phyloP scores from a whole-genome alignment of 2,113 vertebrate genomes.

The Podocnemis expansa region DNA sequence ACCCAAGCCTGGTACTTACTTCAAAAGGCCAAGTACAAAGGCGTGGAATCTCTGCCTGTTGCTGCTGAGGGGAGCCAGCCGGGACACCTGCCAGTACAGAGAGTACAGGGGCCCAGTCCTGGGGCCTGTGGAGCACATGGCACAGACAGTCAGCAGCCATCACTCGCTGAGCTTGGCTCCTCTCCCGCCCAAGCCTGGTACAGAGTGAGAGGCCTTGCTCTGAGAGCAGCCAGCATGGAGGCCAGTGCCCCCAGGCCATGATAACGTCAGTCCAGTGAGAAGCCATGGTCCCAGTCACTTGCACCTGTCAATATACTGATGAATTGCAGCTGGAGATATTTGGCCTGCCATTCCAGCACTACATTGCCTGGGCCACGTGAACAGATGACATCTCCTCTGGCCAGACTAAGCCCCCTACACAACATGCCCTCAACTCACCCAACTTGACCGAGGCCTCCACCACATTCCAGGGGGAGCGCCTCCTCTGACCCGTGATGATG shows the following conservation, averaged over 20 bases:
- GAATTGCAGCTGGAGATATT: neutral
- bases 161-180: slow-evolving; percentile 74
- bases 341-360: too few species aligned
- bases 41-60: slow-evolving; percentile 91
- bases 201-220: neutral
- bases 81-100: slow-evolving; percentile 84
- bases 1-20: slow-evolving; percentile 81
- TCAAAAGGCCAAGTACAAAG: slow-evolving; percentile 93
- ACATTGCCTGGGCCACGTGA: too few species aligned
- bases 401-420: neutral
- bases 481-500: slow-evolving; percentile 90
- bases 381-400: neutral
- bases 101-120: slow-evolving; percentile 77
- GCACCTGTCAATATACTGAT: neutral
- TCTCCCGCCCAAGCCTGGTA: slow-evolving; percentile 10
- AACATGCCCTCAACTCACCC: slow-evolving; percentile 64
- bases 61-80: slow-evolving; percentile 85
- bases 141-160: neutral
- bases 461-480: slow-evolving; percentile 90
- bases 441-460: slow-evolving; percentile 90
- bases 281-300: neutral
- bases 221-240: neutral
- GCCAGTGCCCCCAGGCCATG: too few species aligned
- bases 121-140: slow-evolving; percentile 72
- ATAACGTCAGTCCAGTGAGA: neutral